These are phyloP conservation scores for Aethina tumida DNA, from an alignment of 1,140 invertebrate species.

Conservation along the genomic window DNA sequence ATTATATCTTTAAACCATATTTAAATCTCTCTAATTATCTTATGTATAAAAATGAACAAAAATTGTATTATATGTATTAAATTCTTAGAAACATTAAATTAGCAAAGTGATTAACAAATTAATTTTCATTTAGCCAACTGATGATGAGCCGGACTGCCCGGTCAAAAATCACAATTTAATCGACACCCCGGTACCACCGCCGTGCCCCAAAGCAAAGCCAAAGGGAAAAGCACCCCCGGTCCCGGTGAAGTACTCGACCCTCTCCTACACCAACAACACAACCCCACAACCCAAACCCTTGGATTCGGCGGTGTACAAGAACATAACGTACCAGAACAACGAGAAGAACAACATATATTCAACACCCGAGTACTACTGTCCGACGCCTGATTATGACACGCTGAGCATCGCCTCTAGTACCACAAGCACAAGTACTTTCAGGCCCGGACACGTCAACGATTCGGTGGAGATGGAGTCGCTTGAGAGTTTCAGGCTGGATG, in stretches of 20 bases:
- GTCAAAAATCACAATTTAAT: too few species aligned
- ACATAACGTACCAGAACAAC: constrained; percentile 8
- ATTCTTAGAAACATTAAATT: too few species aligned
- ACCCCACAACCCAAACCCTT: too few species aligned
- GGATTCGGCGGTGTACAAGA: too few species aligned
- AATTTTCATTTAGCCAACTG: too few species aligned
- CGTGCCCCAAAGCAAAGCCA: constrained; percentile 6
- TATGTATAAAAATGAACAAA: too few species aligned
- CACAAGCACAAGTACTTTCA: constrained; percentile 23
- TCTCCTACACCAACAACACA: constrained; percentile 19
- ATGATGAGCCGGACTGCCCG: too few species aligned
- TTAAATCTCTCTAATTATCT: too few species aligned
- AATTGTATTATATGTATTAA: too few species aligned
- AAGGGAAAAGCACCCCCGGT: constrained; percentile 37
- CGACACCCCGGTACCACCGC: constrained; percentile 2
- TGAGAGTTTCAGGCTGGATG: constrained; percentile 59
- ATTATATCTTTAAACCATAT: too few species aligned
- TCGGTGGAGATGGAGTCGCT: constrained; percentile 58
- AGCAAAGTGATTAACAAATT: too few species aligned
- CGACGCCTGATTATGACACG: constrained; percentile 53
- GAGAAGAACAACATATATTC: too few species aligned
- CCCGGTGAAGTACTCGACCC: constrained; percentile 32
- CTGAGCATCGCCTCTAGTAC: constrained; percentile 29
- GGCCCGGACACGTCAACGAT: constrained; percentile 33
- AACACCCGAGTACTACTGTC: constrained; percentile 33